These are phyloP conservation scores for Orthonevra nobilis DNA, from an alignment of 2,888 invertebrate species.

Conservation along the genomic window DNA sequence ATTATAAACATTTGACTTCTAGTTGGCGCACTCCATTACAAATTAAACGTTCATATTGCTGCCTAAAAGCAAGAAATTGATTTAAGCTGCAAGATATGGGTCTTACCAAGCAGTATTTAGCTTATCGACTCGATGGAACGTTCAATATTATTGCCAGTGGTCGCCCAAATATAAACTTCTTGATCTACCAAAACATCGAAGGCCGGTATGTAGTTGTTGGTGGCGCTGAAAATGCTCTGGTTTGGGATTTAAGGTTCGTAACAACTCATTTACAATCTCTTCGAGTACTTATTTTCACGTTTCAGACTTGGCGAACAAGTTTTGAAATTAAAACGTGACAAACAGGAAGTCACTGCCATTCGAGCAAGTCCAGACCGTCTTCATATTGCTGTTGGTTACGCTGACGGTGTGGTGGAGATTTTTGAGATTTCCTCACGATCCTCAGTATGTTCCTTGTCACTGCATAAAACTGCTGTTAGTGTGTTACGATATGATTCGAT, in stretches of 20 bases:
- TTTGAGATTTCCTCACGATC: conserved; percentile 89
- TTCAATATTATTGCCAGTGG: conserved; percentile 93
- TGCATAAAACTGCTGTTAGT: conserved; percentile 93
- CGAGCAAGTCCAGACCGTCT: conserved; percentile 88
- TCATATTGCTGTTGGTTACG: conserved; percentile 94
- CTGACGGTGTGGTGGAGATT: conserved; percentile 92
- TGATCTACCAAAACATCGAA: conserved; percentile 88
- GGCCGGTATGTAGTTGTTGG: conserved; percentile 94
- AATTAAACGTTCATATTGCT: no score
- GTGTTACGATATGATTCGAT: conserved; percentile 90
- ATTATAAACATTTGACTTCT: no score
- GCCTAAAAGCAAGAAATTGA: no score
- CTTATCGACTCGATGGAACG: conserved; percentile 90
- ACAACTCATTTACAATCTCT: neutral
- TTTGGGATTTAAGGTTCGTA: conserved; percentile 92
- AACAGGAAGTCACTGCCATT: conserved; percentile 88
- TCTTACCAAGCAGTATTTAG: conserved; percentile 95
- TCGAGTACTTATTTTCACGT: neutral
- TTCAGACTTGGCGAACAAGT: conserved; percentile 82
- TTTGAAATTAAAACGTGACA: conserved; percentile 89
- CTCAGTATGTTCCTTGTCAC: conserved; percentile 84
- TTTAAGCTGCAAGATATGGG: no score
- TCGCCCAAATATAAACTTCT: conserved; percentile 89
- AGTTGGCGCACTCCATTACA: no score
- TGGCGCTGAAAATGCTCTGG: conserved; percentile 94